Evolutionary conservation across 1,140 invertebrate genomes (phyloP).

Genomic region (Eumaeus atala): DNA sequence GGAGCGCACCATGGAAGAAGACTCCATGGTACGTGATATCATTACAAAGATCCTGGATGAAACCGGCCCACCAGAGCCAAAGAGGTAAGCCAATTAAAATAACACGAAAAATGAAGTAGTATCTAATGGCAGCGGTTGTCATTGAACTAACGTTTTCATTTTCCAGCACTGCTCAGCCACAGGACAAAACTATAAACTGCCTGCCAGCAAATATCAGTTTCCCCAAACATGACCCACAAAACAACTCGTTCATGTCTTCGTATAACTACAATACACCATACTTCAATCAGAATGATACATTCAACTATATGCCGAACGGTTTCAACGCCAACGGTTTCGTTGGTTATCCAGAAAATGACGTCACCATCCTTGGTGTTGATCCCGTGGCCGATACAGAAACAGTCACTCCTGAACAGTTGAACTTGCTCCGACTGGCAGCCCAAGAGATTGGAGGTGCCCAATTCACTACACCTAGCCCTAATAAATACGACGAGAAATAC

Average conservation of each 20-base stretch:
- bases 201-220: slow-evolving; percentile 34
- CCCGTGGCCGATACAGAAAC: slow-evolving; percentile 39
- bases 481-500: slow-evolving; percentile 51
- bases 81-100: slow-evolving; percentile 34
- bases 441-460: slow-evolving; percentile 67
- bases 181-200: slow-evolving; percentile 50
- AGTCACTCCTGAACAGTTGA: slow-evolving; percentile 60
- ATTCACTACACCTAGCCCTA: slow-evolving; percentile 52
- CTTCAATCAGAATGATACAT: slow-evolving; percentile 46
- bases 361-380: slow-evolving; percentile 45
- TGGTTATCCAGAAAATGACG: slow-evolving; percentile 51
- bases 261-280: slow-evolving; percentile 44
- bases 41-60: slow-evolving; percentile 79
- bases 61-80: slow-evolving; percentile 66
- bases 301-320: slow-evolving; percentile 49
- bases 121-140: too few relatives aligned
- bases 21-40: slow-evolving; percentile 78
- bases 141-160: neutral
- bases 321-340: slow-evolving; percentile 50
- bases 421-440: slow-evolving; percentile 61
- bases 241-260: slow-evolving; percentile 22
- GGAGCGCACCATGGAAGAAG: slow-evolving; percentile 73
- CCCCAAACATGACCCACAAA: slow-evolving; percentile 43
- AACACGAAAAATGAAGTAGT: too few relatives aligned
- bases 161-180: slow-evolving; percentile 48